phyloP scores from a whole-genome alignment of 2,113 vertebrate species.

The Anser brachyrhynchus region DNA sequence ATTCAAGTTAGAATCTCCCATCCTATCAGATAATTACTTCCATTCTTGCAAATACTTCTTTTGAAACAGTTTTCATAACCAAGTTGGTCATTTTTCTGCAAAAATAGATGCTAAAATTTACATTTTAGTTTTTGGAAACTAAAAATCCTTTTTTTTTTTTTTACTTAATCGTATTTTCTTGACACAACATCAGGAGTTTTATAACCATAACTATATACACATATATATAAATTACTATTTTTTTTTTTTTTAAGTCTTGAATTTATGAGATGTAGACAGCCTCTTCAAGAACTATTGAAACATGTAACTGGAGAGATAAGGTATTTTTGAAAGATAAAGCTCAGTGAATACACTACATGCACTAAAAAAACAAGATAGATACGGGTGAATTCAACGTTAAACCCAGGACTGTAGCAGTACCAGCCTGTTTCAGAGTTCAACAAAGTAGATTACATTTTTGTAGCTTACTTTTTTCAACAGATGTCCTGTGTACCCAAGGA shows the following conservation, averaged over 20 bases:
- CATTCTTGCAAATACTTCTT: background rate
- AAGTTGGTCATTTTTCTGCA: constrained; percentile 30
- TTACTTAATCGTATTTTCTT: background rate
- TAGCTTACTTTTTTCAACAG: background rate
- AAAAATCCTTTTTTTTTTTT: background rate
- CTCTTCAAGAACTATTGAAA: background rate
- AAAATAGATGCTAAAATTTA: background rate
- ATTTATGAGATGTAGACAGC: background rate
- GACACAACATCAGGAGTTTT: background rate
- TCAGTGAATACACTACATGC: background rate
- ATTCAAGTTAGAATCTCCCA: background rate
- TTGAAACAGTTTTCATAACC: background rate
- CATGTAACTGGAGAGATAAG: background rate
- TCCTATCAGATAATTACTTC: background rate
- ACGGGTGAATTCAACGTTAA: background rate
- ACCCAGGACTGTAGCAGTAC: background rate
- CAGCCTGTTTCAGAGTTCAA: background rate
- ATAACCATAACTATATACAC: no score
- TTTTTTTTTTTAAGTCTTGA: background rate
- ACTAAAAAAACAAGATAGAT: background rate
- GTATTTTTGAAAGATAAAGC: background rate
- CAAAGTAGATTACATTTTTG: background rate
- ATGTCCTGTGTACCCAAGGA: background rate
- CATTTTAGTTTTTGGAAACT: background rate
- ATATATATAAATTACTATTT: background rate